Base-by-base conservation (phyloP, 2,888 invertebrate species). In the Acanthococcus lagerstroemiae region DNA sequence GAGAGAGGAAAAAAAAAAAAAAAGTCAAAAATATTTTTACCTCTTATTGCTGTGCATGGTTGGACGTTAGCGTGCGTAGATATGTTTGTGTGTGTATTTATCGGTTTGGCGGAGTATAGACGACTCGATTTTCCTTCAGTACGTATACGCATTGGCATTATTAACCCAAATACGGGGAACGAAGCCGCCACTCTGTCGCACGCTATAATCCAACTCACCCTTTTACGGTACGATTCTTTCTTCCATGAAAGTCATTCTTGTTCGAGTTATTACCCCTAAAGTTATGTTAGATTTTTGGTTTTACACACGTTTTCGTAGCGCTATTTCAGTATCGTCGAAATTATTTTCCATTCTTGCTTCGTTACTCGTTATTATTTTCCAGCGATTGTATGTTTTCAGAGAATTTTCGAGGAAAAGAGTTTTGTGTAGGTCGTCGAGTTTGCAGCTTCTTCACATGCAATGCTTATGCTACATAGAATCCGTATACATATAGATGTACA, bases 81-180 rank as follows among this genome's bases (percentile, higher is more conserved):
- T 5, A 17, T 45, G 15, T 45, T 17, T 9, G 37, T 15, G 7
- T 37, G 7, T 37, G 7, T 37, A 9, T 37, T 37, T 37, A 9
- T 37, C 12, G 7, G 7, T 37, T 37, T 37, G 7, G 7, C 46
- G 4, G 46, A n/a, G n/a, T n/a, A n/a, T n/a, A 45, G 15, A 15
- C 46, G 4, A 45, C 46, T 45, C 19, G 7, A 17, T 19, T 45
- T 45, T 5, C 37, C 12, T 5, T 5, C 46, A 45, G 12, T 12
- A 12, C 24, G 22, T 52, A 19, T 22, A 25, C 24, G 57, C 57
- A 58, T 58, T 58, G 57, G 46, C 46, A 58, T 24, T 58, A 58
- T 58, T 58, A 58, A 58, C 57, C 57, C 57, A 58, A 46, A 58
- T 58, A 58, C 57, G 25, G 12, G 25, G 37, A 21, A 46, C 21